A percentile compares a stretch with the other conserved stretches of the same genome.
These are phyloP conservation scores for Delia radicum DNA, from an alignment of 1,140 invertebrate genomes.

Conservation along the genomic window DNA sequence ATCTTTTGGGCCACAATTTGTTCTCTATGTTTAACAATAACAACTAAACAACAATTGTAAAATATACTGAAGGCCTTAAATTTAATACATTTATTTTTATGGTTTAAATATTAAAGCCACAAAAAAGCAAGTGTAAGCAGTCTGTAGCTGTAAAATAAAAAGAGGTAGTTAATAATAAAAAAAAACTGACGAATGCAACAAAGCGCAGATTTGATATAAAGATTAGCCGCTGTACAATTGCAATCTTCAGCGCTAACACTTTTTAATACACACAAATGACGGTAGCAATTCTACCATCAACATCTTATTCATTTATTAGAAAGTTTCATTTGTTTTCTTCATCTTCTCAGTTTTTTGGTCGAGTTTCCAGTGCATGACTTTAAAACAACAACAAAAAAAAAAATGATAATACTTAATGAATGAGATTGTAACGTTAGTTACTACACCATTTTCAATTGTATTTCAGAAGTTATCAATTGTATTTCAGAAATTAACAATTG, in stretches of 20 bases:
- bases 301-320: not conserved
- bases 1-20: too few species aligned
- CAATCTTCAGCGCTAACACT: not conserved
- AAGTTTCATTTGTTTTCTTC: not conserved
- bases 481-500: not conserved
- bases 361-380: not conserved
- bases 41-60: not conserved
- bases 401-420: not conserved
- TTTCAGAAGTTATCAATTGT: too few species aligned
- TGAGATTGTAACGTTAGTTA: not conserved
- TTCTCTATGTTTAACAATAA: not conserved
- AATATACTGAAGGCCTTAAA: not conserved
- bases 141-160: not conserved
- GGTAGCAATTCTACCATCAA: too few species aligned
- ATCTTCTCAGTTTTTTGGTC: not conserved
- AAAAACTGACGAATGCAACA: not conserved
- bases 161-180: not conserved
- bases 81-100: not conserved
- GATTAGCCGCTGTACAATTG: not conserved
- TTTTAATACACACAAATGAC: not conserved
- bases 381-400: not conserved
- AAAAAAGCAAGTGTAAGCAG: not conserved
- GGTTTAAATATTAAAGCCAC: not conserved
- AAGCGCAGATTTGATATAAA: not conserved
- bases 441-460: not conserved